Evolutionary conservation across 2,797 vertebrate genomes (phyloP).

Genomic region (Apogon talboti): DNA sequence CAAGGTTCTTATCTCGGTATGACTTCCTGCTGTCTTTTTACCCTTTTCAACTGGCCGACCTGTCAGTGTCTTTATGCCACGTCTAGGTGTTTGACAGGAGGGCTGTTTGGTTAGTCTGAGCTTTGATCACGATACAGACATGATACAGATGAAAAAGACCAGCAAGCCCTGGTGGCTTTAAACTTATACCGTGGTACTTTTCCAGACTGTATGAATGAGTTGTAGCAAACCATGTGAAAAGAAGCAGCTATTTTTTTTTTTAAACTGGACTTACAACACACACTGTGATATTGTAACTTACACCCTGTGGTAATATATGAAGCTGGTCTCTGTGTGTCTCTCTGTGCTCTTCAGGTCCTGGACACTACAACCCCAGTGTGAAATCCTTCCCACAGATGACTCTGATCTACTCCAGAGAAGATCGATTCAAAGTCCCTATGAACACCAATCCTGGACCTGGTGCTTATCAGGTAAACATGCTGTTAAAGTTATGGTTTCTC

Average conservation of each 20-base stretch:
- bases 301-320: not conserved
- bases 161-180: not conserved
- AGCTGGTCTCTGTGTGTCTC: constrained; percentile 2
- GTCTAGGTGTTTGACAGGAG: constrained; percentile 2
- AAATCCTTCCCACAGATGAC: constrained; percentile 64
- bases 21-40: constrained; percentile 12
- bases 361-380: constrained; percentile 68
- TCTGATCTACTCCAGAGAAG: constrained; percentile 72
- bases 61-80: not conserved
- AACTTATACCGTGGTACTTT: not conserved
- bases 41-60: not conserved
- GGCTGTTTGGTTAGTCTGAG: constrained; percentile 4
- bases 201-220: constrained; percentile 2
- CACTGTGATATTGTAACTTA: no score
- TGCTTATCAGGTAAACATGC: constrained; percentile 72
- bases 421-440: constrained; percentile 72
- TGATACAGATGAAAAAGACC: constrained; percentile 12
- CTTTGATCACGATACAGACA: constrained; percentile 28
- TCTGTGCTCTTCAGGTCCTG: constrained; percentile 66
- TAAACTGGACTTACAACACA: no score
- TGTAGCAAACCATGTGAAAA: constrained; percentile 14
- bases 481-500: constrained; percentile 7
- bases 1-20: no score
- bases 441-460: constrained; percentile 72
- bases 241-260: no score